Percentiles rank a stretch among this genome's conserved stretches.
These are phyloP conservation scores for Dromiciops gliroides DNA, from an alignment of 2,113 vertebrate species.

Conservation along the genomic window DNA sequence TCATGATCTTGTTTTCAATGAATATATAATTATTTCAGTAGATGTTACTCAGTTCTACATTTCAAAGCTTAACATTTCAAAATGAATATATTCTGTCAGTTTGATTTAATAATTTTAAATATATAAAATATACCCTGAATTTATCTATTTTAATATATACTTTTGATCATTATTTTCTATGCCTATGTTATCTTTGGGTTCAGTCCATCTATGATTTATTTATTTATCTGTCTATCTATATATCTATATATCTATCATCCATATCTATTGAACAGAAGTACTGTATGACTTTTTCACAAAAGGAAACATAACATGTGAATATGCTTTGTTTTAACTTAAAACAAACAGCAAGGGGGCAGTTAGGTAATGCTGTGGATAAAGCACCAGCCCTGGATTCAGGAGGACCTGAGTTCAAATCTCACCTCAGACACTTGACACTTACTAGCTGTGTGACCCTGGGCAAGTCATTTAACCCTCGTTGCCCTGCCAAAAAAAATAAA, in stretches of 20 bases:
- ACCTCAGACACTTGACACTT: no score
- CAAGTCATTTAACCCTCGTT: no score
- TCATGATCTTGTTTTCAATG: background rate
- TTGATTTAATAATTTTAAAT: background rate
- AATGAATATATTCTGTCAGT: background rate
- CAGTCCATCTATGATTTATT: background rate
- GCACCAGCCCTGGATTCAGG: no score
- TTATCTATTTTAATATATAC: background rate
- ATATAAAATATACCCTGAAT: background rate
- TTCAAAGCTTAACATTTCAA: background rate
- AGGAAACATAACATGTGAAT: background rate
- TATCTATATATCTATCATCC: background rate
- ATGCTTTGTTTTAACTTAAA: background rate
- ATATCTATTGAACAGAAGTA: background rate
- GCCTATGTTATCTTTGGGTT: background rate
- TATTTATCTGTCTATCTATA: background rate
- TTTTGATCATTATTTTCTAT: background rate
- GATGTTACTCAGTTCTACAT: background rate
- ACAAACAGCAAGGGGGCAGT: background rate
- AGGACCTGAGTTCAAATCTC: no score
- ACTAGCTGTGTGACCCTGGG: no score
- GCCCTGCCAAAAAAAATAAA: no score
- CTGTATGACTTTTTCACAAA: no score
- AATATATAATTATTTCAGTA: background rate
- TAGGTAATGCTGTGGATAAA: no score